These are phyloP conservation scores for Conomelus anceps DNA, from an alignment of 2,888 invertebrate species.

Conservation along the genomic window DNA sequence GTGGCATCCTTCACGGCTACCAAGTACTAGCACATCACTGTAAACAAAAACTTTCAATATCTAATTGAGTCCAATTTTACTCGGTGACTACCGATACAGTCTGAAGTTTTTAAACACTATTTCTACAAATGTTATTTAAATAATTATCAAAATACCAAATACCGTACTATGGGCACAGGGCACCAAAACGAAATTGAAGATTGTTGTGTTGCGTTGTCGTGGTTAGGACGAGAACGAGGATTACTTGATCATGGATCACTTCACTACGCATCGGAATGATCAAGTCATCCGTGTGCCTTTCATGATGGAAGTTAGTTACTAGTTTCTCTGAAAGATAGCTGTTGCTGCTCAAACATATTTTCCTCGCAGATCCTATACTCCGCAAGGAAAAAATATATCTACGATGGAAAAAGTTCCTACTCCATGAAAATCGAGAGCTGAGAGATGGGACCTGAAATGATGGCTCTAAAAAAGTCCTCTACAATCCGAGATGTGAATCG, in stretches of 20 bases:
- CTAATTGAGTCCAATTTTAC: background rate
- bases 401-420: too few species aligned
- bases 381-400: background rate
- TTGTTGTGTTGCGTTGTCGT: background rate
- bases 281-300: too few species aligned
- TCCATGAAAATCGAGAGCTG: too few species aligned
- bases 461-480: too few species aligned
- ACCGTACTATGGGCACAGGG: background rate
- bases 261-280: background rate
- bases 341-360: background rate
- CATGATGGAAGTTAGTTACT: background rate
- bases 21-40: background rate
- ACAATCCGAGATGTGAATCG: too few species aligned
- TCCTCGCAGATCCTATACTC: background rate
- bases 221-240: background rate
- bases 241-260: background rate
- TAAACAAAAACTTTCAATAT: background rate
- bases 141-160: background rate
- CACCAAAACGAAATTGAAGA: background rate
- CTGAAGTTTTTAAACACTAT: background rate
- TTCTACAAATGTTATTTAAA: background rate
- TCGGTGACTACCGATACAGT: background rate
- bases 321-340: background rate
- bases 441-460: too few species aligned
- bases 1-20: conserved; percentile 50